These are phyloP conservation scores for Nesogale talazaci DNA, from an alignment of 2,113 vertebrate species.

Conservation along the genomic window DNA sequence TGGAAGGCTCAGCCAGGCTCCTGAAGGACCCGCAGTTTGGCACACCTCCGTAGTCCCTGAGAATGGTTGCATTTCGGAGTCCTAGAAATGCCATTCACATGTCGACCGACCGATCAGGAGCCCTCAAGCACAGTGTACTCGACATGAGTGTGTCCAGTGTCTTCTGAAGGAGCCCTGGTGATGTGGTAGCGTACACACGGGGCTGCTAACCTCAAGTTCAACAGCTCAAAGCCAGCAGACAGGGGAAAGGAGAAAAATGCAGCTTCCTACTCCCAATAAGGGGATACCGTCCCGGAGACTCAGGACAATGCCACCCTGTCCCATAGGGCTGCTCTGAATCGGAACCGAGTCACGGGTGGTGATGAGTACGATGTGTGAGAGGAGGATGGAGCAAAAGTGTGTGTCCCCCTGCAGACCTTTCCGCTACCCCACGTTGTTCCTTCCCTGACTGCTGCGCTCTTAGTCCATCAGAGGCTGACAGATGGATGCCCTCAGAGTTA, in stretches of 20 bases:
- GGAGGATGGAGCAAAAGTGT: neutral
- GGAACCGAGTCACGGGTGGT: no score
- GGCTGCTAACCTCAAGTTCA: no score
- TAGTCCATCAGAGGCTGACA: slow-evolving; percentile 28
- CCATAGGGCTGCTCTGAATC: no score
- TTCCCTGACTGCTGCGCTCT: slow-evolving; percentile 9
- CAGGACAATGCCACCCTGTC: no score
- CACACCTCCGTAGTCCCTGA: neutral
- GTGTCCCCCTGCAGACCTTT: slow-evolving; percentile 11
- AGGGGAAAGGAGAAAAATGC: no score
- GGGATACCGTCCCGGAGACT: no score
- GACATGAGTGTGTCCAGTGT: neutral
- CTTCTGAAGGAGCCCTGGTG: neutral
- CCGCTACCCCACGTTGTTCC: neutral
- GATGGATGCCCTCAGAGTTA: slow-evolving; percentile 50
- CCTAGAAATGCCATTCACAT: neutral
- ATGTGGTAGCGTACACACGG: no score
- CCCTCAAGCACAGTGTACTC: neutral
- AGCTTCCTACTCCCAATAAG: no score
- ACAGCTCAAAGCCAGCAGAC: no score
- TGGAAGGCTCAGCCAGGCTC: neutral
- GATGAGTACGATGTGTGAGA: neutral
- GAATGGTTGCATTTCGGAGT: no score
- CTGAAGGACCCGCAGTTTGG: neutral
- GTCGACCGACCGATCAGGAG: neutral